Conservation (phyloP, 1,140 invertebrate genomes). For the Scaptomyza hsui region DNA sequence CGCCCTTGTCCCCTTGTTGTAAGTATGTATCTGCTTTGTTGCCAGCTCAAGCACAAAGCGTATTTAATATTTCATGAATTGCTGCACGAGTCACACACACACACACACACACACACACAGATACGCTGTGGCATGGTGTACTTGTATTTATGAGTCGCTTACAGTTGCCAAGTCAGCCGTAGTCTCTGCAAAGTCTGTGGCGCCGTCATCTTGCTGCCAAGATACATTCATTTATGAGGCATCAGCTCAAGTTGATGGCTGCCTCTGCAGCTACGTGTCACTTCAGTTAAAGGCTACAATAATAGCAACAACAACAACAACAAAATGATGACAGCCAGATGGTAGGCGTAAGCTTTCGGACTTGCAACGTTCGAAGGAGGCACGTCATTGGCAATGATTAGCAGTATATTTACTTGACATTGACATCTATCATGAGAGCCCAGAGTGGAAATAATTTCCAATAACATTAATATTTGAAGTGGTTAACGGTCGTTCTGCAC, state of each 20-base stretch:
- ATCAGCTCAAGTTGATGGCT: conserved; percentile 54
- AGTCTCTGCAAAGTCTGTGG: conserved; percentile 36
- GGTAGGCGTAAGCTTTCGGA: not conserved
- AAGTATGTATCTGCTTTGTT: not conserved
- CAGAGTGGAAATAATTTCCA: conserved; percentile 16
- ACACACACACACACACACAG: conserved; percentile 50
- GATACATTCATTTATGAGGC: conserved; percentile 59
- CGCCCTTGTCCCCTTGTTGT: not conserved
- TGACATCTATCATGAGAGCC: conserved; percentile 46
- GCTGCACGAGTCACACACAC: conserved; percentile 37
- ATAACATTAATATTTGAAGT: conserved; percentile 27
- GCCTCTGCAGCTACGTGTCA: conserved; percentile 33
- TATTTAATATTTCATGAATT: conserved; percentile 79
- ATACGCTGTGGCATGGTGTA: conserved; percentile 30
- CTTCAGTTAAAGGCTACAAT: conserved; percentile 30
- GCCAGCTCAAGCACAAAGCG: conserved; percentile 26
- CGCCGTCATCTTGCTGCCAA: conserved; percentile 40
- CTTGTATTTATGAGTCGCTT: conserved; percentile 68
- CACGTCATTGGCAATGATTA: conserved; percentile 42
- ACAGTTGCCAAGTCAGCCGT: conserved; percentile 71
- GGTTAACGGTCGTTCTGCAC: no score
- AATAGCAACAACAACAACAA: conserved; percentile 5
- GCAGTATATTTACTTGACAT: conserved; percentile 64
- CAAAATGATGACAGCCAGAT: conserved; percentile 49
- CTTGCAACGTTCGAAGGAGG: not conserved